These are phyloP conservation scores for Trichogramma pretiosum DNA, from an alignment of 1,140 invertebrate genomes.

Conservation along the genomic window DNA sequence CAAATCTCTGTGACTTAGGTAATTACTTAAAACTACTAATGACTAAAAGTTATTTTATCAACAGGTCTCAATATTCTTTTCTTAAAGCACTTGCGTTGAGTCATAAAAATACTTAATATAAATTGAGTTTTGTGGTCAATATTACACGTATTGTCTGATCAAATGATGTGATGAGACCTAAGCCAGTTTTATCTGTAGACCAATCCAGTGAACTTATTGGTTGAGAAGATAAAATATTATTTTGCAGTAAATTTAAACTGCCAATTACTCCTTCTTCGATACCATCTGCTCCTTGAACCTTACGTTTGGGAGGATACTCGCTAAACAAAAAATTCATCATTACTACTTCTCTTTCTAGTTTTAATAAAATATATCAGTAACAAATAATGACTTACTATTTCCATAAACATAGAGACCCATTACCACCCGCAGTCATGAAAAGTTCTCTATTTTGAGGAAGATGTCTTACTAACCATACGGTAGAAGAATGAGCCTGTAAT, in stretches of 20 bases:
- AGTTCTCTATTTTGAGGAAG: conserved; percentile 88
- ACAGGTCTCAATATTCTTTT: no score
- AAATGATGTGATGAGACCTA: conserved; percentile 82
- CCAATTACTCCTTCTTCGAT: conserved; percentile 66
- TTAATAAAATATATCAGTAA: not conserved
- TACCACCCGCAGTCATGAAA: conserved; percentile 81
- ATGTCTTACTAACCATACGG: conserved; percentile 78
- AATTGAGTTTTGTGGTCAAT: conserved; percentile 83
- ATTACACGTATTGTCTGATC: conserved; percentile 85
- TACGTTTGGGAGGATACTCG: conserved; percentile 73
- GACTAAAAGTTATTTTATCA: no score
- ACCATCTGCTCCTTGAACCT: conserved; percentile 59
- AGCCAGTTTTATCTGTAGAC: conserved; percentile 81
- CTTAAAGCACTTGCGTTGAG: conserved; percentile 4
- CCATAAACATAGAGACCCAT: conserved; percentile 80
- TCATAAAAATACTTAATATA: conserved; percentile 26
- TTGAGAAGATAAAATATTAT: conserved; percentile 73
- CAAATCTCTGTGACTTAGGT: no score
- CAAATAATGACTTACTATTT: conserved; percentile 66
- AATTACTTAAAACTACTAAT: no score
- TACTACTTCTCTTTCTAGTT: not conserved
- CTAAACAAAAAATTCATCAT: conserved; percentile 39
- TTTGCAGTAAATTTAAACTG: conserved; percentile 66
- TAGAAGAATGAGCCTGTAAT: conserved; percentile 62
- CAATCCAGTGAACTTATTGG: conserved; percentile 85